Base-by-base conservation (phyloP, 2,888 invertebrate species). In the Lapara coniferarum region DNA sequence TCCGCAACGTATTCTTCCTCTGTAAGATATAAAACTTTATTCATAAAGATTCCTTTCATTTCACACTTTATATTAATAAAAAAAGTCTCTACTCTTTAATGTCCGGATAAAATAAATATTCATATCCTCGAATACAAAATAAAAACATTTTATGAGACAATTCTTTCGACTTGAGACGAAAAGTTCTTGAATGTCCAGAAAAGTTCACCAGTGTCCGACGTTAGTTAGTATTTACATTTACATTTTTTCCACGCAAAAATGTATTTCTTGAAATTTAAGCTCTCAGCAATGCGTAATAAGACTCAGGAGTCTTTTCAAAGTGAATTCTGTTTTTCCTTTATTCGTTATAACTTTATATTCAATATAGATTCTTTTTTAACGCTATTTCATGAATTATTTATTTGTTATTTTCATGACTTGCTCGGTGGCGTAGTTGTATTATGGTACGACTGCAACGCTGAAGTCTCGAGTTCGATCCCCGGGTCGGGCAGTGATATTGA, bases 241-340 rank as follows among this genome's bases (percentile, higher is more conserved):
- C 63, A 63, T 63, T 63, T 63, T 63, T 63, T 63, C 19, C 49
- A 49, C 63, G 46, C 49, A 63, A 63, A 13, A 63, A 63, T 49
- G 1, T 63, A 63, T 63, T 49, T 6, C 46, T 12, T 49, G 49
- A 46, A 63, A 19, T 63, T 63, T 63, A 49, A 44, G 12, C 19
- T 63, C 46, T 63, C 12, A 49, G 63, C 19, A 49, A 1, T 63
- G 49, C 0, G 46, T 19, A 49, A 59, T 16, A 59, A 63, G 49
- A 49, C 7, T 63, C 63, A 19, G 16, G 46, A 19, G 63, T 49
- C 37, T 4, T 5, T 57, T 14, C 14, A n/a, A 59, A 44, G 10
- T 59, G 46, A 44, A 59, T 44, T 46, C 4, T 44, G 44, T 59
- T 59, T 59, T 46, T 44, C n/a, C 46, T 59, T 16, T 46, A 44